Evolutionary conservation across 1,140 invertebrate genomes (phyloP).

Genomic region (Saccostrea cuccullata): DNA sequence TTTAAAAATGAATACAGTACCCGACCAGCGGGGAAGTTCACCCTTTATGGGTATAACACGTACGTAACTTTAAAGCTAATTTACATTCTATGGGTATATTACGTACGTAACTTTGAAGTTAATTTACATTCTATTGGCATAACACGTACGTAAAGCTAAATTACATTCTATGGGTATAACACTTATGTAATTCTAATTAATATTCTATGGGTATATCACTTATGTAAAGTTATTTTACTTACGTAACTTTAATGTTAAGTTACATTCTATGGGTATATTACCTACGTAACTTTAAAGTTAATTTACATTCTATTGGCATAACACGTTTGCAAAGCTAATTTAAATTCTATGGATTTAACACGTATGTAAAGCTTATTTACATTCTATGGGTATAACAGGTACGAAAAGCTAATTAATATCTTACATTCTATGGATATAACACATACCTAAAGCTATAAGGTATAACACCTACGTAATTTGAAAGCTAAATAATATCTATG

Average conservation of each 20-base stretch:
- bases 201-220: neutral
- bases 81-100: no score
- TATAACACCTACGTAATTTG: no score
- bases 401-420: neutral
- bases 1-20: constrained; percentile 56
- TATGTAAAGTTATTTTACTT: neutral
- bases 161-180: neutral
- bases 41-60: constrained; percentile 47
- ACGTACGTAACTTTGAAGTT: neutral
- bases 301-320: neutral
- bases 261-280: neutral
- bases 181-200: neutral
- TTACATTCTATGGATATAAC: neutral
- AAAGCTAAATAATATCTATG: no score
- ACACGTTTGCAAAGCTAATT: neutral
- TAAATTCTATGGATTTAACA: neutral
- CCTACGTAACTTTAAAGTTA: neutral
- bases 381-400: neutral
- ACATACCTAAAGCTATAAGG: no score
- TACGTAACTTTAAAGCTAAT: neutral
- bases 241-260: constrained; percentile 14
- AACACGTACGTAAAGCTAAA: neutral
- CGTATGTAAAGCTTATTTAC: no score
- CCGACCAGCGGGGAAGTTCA: constrained; percentile 46
- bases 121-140: neutral